Conservation (phyloP, 2,797 vertebrate species). For the Arctocebus calabarensis region DNA sequence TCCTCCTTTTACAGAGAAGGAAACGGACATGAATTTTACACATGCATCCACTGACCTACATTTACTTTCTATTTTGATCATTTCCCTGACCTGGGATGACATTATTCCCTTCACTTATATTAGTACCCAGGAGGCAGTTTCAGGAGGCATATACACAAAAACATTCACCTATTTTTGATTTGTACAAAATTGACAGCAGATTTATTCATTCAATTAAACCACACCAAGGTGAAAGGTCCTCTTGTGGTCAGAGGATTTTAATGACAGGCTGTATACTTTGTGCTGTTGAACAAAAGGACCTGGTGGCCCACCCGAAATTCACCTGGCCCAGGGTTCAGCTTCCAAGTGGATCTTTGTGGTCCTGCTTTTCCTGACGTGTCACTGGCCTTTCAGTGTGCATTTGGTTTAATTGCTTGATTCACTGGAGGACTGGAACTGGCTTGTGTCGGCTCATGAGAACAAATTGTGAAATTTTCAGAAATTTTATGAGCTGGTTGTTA, state of each 20-base stretch:
- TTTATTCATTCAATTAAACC: background rate
- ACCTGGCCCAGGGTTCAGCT: too few species aligned
- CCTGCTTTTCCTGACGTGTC: background rate
- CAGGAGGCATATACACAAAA: background rate
- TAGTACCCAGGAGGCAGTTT: background rate
- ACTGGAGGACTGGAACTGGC: background rate
- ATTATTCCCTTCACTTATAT: background rate
- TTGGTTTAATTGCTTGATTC: background rate
- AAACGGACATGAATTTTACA: background rate
- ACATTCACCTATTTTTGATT: background rate
- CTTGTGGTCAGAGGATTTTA: rapidly evolving
- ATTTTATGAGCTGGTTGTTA: background rate
- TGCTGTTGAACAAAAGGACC: background rate
- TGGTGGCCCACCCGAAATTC: rapidly evolving
- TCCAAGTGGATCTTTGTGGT: background rate
- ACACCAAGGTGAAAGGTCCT: background rate
- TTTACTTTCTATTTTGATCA: background rate
- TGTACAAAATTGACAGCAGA: background rate
- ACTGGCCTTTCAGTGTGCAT: rapidly evolving
- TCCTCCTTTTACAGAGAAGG: background rate
- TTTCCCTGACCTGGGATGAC: background rate
- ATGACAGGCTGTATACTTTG: background rate
- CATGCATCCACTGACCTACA: background rate
- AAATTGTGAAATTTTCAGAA: background rate
- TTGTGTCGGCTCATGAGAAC: background rate